These are phyloP conservation scores for Pachyseris speciosa DNA, from an alignment of 64 coral and sea anemone genomes.

Conservation along the genomic window DNA sequence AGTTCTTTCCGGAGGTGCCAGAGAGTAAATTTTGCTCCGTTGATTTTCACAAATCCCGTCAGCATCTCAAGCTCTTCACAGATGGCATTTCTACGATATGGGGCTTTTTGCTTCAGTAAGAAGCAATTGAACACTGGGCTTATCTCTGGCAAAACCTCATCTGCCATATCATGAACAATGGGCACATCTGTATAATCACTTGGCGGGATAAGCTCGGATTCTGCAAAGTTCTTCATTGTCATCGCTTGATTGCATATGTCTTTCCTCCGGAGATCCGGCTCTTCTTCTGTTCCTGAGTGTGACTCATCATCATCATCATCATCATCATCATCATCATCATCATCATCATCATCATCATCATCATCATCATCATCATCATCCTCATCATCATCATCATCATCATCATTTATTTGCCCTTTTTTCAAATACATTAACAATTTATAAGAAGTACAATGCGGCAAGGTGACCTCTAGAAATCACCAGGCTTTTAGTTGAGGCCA, in stretches of 20 bases:
- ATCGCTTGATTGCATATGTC: background rate
- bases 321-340: too few species aligned
- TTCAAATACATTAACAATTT: too few species aligned
- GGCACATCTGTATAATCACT: background rate
- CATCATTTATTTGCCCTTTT: too few species aligned
- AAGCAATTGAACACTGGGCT: background rate
- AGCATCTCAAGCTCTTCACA: background rate
- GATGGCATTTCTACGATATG: background rate
- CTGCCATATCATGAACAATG: background rate
- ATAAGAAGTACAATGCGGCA: too few species aligned
- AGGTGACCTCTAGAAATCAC: too few species aligned
- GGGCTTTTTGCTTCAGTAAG: background rate
- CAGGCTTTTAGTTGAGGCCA: too few species aligned
- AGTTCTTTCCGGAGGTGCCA: background rate
- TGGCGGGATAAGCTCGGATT: background rate
- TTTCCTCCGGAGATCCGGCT: background rate
- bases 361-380: too few species aligned
- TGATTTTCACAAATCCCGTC: background rate
- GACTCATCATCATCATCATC: too few species aligned
- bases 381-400: too few species aligned
- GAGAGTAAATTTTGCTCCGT: background rate
- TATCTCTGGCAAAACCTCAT: background rate
- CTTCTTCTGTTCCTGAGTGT: background rate
- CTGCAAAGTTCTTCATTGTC: background rate
- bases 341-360: too few species aligned